Evolutionary conservation across 1,140 invertebrate genomes (phyloP), one percentile per base, ranked within the genome.

Genomic region (Charaxes varanes): DNA sequence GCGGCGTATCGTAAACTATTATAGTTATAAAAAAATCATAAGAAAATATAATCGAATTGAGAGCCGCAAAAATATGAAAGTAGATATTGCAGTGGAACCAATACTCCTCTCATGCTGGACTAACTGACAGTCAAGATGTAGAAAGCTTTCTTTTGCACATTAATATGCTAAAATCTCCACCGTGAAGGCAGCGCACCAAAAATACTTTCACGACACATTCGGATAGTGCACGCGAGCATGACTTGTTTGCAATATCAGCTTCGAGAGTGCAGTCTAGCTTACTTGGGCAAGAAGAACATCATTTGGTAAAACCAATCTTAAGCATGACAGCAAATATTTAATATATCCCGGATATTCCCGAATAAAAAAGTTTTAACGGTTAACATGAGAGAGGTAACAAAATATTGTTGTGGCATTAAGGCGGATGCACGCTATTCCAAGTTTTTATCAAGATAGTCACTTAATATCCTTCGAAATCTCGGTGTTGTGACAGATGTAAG

Each of bases 101-200:
- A n/a, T n/a, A n/a, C n/a, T n/a, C n/a, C n/a, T n/a, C n/a, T n/a
- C n/a, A n/a, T n/a, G n/a, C n/a, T n/a, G n/a, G n/a, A n/a, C n/a
- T n/a, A n/a, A n/a, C n/a, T n/a, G n/a, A n/a, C n/a, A n/a, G n/a
- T n/a, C n/a, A n/a, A n/a, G 40, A 40, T 31, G 63, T 77, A 82
- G 74, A 82, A 82, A 82, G 74, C 71, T 69, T 28, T 30, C 24
- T 43, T 42, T 64, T 34, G 37, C 32, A 53, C 60, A 79, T 81
- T 73, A 73, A 67, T 79, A 79, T 82, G 72, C 70, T 68, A 78
- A 77, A 74, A 71, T 74, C 58, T 74, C 62, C 43, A 58, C 55
- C 32, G 59, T 62, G 61, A 71, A 73, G 62, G 70, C 64, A 63
- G 52, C 64, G 63, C 50, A 68, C 55, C 61, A 53, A 76, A n/a